Evolutionary conservation across 2,888 invertebrate genomes (phyloP).

Genomic region (Colostygia pectinataria): DNA sequence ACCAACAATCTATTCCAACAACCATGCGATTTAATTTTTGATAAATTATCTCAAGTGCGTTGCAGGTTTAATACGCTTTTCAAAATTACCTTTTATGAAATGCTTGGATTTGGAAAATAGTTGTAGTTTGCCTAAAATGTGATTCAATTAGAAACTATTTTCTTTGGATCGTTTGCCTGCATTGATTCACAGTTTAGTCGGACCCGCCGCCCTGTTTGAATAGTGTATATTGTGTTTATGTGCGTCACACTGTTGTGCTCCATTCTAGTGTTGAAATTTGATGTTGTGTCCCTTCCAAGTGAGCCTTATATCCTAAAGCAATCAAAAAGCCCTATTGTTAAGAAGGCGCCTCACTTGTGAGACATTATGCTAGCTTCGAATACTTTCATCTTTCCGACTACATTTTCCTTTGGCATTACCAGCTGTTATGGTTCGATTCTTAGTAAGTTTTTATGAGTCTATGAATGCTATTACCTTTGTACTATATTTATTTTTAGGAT

Average conservation of each 20-base stretch:
- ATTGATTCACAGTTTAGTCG: constrained; percentile 54
- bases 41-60: background rate
- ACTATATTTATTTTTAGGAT: constrained; percentile 5
- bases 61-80: background rate
- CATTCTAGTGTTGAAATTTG: constrained; percentile 72
- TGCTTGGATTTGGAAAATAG: constrained; percentile 24
- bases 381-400: constrained; percentile 41
- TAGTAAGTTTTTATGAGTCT: constrained; percentile 30
- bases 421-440: constrained; percentile 36
- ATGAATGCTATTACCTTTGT: constrained; percentile 26
- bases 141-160: constrained; percentile 30
- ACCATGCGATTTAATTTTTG: constrained; percentile 25
- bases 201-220: constrained; percentile 68
- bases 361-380: constrained; percentile 69
- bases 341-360: constrained; percentile 83
- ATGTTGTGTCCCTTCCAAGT: constrained; percentile 72
- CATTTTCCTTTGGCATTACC: constrained; percentile 40
- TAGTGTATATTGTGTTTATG: constrained; percentile 79
- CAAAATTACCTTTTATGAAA: constrained; percentile 2
- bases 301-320: constrained; percentile 64
- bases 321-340: constrained; percentile 55
- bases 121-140: constrained; percentile 33
- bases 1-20: constrained; percentile 62
- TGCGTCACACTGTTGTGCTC: constrained; percentile 81
- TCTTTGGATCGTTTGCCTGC: constrained; percentile 20